Base-by-base conservation (phyloP, 2,797 vertebrate genomes). In the Hydrocynus forskahlii region DNA sequence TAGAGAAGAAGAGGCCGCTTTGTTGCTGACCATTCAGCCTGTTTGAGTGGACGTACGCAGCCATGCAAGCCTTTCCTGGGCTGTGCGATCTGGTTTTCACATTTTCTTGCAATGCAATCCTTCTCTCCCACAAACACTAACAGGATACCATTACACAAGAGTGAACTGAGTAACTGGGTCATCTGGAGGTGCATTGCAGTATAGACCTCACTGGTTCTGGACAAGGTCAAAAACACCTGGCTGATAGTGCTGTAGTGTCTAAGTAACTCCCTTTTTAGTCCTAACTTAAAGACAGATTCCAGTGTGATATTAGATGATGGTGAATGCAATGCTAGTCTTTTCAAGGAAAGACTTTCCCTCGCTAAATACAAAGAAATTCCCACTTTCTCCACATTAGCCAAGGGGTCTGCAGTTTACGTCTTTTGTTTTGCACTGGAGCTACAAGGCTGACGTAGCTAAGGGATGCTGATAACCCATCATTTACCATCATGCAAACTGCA, bases 1-100 rank as follows among this genome's bases (percentile, higher is more conserved):
- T 63, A 45, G 71, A 79, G 79, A 80, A 85, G 82, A 87, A 81
- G 72, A 80, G 77, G 48, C 6, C 21, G 74, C 78, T 82, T 86
- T 89, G 83, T 87, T 82, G 77, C 59, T 81, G 66, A 62, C 63
- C 62, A 35, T 76, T 73, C 35, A 40, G 79, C 71, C 66, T 83
- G 71, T 64, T 40, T 54, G 14, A 74, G 29, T 54, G 69, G 60
- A 69, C 76, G 78, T 38, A 76, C 62, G 74, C 59, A 60, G 43
- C 48, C 19, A 21, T 81, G 85, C 52, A 54, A 76, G 54, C 19
- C 52, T 64, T 86, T 75, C 52, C 62, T 62, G 17, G 71, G 21
- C 10, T 21, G 52, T 73, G 23, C 40, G 72, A 67, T 81, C 80
- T 86, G 78, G 66, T 72, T 84, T 82, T 86, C 64, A 83, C 64